Evolutionary conservation across 2,113 vertebrate genomes (phyloP), one percentile per base, ranked within the genome.

Genomic region (Pedionomus torquatus): DNA sequence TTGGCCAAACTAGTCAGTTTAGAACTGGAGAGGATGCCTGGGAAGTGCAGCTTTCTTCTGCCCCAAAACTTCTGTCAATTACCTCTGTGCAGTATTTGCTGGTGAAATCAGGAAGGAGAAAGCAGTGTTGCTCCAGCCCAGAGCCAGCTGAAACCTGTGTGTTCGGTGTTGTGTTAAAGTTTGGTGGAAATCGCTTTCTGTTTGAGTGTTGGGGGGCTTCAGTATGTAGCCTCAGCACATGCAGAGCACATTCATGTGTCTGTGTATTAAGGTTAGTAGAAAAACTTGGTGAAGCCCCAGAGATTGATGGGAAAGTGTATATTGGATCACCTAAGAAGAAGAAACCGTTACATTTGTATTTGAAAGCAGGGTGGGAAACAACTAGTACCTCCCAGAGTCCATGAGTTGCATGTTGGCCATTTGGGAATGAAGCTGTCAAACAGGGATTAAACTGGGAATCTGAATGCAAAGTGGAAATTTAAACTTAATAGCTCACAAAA

Each of bases 301-400:
- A 74, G 48, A 77, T 52, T n/a, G 23, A 68, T 49, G 18, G 24
- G 28, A 20, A 89, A 25, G 3, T 18, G 10, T 65, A 3, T 51
- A 14, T 25, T 76, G 52, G n/a, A 16, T 74, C 2, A 5, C 48
- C 39, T n/a, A 46, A 43, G 65, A 86, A 70, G 41, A 83, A 57
- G 13, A 83, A 83, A 90, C 35, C 0, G 1, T 80, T 64, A 13
- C 11, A 1, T 66, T 90, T 65, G 5, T 69, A 6, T 71, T 85
- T 90, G 52, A 92, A 94, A 93, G 60, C 35, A 61, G 54, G 37
- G 35, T 85, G 66, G 92, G 49, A 92, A 95, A 51, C 75, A 92
- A 81, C 49, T 63, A 58, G 24, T 83, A 43, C 23, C n/a, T 95
- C n/a, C 66, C 60, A 41, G 55, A 46, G 19, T 25, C 31, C 31